Conservation (phyloP, 2,888 invertebrate genomes). For the Cylindroiulus punctatus region DNA sequence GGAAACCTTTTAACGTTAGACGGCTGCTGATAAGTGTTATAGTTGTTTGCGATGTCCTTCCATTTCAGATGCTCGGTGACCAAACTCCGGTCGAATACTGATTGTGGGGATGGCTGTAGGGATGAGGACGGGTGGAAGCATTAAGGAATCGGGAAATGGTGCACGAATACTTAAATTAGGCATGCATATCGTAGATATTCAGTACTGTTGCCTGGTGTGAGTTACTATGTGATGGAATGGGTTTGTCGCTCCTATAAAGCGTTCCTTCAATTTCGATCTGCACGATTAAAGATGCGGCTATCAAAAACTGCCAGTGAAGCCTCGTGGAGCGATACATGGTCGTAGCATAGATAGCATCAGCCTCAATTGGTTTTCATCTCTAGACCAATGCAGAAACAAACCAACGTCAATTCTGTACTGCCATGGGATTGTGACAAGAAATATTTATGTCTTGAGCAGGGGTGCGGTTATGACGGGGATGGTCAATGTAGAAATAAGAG, state of each 20-base stretch:
- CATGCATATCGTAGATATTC: too few relatives aligned
- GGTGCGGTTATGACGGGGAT: too few relatives aligned
- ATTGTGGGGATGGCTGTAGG: conserved; percentile 64
- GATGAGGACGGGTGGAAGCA: not conserved
- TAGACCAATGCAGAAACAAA: too few relatives aligned
- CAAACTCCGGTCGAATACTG: conserved; percentile 77
- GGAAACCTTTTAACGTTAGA: conserved; percentile 75
- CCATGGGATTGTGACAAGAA: too few relatives aligned
- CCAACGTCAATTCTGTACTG: too few relatives aligned
- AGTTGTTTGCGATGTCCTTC: conserved; percentile 80
- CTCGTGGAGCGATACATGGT: not conserved
- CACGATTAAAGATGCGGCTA: not conserved
- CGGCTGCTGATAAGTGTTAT: conserved; percentile 73
- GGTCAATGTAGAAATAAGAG: too few relatives aligned
- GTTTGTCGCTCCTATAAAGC: not conserved
- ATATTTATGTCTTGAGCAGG: too few relatives aligned
- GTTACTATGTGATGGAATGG: not conserved
- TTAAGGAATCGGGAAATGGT: not conserved
- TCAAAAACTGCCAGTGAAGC: not conserved
- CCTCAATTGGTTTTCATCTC: too few relatives aligned
- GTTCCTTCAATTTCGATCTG: not conserved
- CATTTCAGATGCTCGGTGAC: conserved; percentile 75
- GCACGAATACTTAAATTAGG: not conserved
- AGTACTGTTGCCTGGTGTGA: not conserved
- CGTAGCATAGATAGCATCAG: not conserved